phyloP scores from a whole-genome alignment of 2,113 vertebrate species.

The Xenopus borealis region DNA sequence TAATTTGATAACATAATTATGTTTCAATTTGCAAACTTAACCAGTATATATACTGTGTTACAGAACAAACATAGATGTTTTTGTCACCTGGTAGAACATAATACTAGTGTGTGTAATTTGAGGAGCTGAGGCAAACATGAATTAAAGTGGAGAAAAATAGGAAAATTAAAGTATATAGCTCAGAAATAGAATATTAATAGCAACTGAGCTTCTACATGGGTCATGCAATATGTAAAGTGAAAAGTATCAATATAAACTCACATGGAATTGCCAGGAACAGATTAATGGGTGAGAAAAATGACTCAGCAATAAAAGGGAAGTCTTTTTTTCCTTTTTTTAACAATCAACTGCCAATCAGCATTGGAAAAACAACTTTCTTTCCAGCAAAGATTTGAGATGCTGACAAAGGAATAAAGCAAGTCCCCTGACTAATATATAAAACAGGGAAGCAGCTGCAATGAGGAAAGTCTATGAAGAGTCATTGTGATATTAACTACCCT shows the following conservation, averaged over 20 bases:
- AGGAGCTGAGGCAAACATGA: not conserved
- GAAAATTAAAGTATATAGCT: too few relatives aligned
- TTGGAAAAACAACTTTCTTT: conserved; percentile 39
- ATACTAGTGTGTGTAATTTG: not conserved
- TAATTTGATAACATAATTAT: not conserved
- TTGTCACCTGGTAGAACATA: not conserved
- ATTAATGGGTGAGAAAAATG: not conserved
- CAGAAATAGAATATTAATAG: too few relatives aligned
- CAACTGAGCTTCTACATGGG: too few relatives aligned
- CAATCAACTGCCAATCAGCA: conserved; percentile 28
- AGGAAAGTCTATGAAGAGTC: conserved; percentile 30
- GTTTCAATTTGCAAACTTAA: not conserved
- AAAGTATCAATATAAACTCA: not conserved
- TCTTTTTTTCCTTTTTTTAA: conserved; percentile 1
- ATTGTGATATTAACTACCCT: conserved; percentile 27
- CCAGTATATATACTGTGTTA: not conserved
- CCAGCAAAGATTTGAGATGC: conserved; percentile 37
- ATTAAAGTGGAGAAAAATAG: too few relatives aligned
- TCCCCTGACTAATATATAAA: conserved; percentile 41
- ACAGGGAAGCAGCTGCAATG: conserved; percentile 36
- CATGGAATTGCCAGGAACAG: not conserved
- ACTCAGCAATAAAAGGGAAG: too few relatives aligned
- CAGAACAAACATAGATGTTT: not conserved
- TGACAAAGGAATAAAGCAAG: conserved; percentile 30
- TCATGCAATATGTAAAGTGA: too few relatives aligned